Percentiles rank a stretch among this genome's conserved stretches.
These are phyloP conservation scores for Cephalotes varians DNA, from an alignment of 2,888 invertebrate genomes.

Conservation along the genomic window DNA sequence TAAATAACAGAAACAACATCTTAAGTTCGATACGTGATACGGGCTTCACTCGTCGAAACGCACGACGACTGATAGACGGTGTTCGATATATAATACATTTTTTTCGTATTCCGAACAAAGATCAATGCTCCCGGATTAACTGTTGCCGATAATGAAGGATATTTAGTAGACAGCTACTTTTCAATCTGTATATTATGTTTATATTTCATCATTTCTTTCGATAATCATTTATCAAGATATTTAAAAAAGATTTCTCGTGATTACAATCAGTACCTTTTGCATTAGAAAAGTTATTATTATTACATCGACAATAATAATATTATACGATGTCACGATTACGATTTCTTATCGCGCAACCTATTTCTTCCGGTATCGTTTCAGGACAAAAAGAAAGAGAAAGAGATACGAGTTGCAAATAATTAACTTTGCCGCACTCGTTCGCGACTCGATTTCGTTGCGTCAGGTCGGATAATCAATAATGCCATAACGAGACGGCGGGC, in stretches of 20 bases:
- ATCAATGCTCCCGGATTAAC: conserved; percentile 18
- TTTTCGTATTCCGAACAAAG: conserved; percentile 1
- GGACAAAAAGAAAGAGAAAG: not conserved
- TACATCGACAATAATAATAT: not conserved
- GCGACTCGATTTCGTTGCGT: conserved; percentile 61
- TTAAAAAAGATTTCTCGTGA: not conserved
- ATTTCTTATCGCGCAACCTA: conserved; percentile 17
- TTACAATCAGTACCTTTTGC: not conserved
- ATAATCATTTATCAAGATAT: not conserved
- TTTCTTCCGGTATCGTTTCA: conserved; percentile 19
- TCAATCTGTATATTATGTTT: not conserved
- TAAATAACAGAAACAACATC: conserved; percentile 80
- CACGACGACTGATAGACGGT: conserved; percentile 43
- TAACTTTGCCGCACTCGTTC: conserved; percentile 62
- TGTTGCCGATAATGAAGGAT: conserved; percentile 16
- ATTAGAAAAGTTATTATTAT: conserved; percentile 19
- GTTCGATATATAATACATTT: conserved; percentile 48
- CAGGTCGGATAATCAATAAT: conserved; percentile 80
- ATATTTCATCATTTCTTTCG: not conserved
- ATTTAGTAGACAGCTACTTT: not conserved
- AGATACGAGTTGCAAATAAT: conserved; percentile 50
- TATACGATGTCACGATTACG: conserved; percentile 16
- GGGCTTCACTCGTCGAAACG: conserved; percentile 27
- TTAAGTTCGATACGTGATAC: conserved; percentile 67
- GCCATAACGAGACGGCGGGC: conserved; percentile 72